phyloP scores from a whole-genome alignment of 2,888 invertebrate species.

The Amphiduros pacificus region DNA sequence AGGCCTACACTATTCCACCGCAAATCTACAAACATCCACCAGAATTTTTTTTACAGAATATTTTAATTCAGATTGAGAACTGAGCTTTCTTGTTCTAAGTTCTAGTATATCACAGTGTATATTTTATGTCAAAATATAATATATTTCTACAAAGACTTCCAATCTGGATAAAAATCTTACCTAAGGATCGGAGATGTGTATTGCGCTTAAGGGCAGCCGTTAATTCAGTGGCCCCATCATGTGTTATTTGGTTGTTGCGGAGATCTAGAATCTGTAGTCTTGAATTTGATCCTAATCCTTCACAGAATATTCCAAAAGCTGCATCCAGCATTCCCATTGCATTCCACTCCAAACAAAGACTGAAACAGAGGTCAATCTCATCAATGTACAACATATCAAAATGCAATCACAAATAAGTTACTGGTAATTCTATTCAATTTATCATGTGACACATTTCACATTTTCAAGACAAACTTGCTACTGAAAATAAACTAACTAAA shows the following conservation, averaged over 20 bases:
- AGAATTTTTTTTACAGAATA: neutral
- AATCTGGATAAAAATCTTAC: conserved; percentile 32
- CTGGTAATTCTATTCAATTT: too few species aligned
- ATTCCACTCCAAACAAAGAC: conserved; percentile 59
- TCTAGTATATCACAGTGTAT: too few species aligned
- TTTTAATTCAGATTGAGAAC: neutral
- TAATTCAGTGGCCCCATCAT: conserved; percentile 54
- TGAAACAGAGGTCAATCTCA: conserved; percentile 31
- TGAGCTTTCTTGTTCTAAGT: neutral
- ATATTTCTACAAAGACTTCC: neutral
- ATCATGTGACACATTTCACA: too few species aligned
- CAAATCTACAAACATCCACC: conserved; percentile 42
- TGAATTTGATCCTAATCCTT: conserved; percentile 52
- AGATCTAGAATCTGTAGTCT: conserved; percentile 52
- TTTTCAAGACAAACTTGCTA: too few species aligned
- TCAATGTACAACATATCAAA: neutral
- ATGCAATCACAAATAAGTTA: too few species aligned
- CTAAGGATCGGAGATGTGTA: conserved; percentile 46
- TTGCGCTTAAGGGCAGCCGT: conserved; percentile 52
- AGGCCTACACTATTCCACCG: conserved; percentile 60
- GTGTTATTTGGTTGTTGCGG: conserved; percentile 59
- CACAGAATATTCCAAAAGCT: conserved; percentile 57
- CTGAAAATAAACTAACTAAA: too few species aligned
- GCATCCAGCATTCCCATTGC: conserved; percentile 56
- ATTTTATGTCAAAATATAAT: neutral